Percentiles rank a stretch among this genome's conserved stretches.
phyloP scores from a whole-genome alignment of 2,888 invertebrate genomes.

The Heliconius cydno region DNA sequence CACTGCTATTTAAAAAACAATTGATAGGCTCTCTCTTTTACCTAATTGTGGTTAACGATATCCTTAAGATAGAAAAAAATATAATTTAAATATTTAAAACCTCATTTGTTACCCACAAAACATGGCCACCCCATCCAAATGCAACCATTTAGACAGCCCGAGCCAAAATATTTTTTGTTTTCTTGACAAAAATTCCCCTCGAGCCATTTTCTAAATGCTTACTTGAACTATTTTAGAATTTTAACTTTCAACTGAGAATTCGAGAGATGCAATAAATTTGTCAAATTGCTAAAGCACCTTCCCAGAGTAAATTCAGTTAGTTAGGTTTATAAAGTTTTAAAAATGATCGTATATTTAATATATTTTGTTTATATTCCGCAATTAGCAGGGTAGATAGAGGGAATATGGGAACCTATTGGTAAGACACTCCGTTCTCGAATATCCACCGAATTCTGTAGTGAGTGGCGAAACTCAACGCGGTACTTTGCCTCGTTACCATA shows the following conservation, averaged over 20 bases:
- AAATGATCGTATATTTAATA: not conserved
- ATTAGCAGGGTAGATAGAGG: no score
- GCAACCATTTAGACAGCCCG: constrained; percentile 39
- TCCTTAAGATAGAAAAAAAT: no score
- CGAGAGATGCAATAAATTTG: constrained; percentile 36
- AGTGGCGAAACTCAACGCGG: not conserved
- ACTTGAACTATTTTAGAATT: constrained; percentile 37
- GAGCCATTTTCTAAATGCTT: constrained; percentile 43
- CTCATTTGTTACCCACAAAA: not conserved
- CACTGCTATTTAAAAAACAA: no score
- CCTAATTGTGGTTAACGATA: no score
- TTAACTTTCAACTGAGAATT: constrained; percentile 30
- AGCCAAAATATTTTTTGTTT: constrained; percentile 43
- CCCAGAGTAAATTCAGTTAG: not conserved
- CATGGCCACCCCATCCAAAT: constrained; percentile 33
- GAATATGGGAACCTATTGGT: no score
- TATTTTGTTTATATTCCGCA: no score
- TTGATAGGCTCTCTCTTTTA: no score
- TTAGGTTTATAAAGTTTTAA: not conserved
- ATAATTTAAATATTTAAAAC: no score
- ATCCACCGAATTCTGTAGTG: no score
- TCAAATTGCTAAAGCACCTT: constrained; percentile 28
- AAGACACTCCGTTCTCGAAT: no score
- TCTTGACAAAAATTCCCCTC: constrained; percentile 40
- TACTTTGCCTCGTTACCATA: not conserved